phyloP scores from a whole-genome alignment of 2,888 invertebrate species.

The Tipula lateralis region DNA sequence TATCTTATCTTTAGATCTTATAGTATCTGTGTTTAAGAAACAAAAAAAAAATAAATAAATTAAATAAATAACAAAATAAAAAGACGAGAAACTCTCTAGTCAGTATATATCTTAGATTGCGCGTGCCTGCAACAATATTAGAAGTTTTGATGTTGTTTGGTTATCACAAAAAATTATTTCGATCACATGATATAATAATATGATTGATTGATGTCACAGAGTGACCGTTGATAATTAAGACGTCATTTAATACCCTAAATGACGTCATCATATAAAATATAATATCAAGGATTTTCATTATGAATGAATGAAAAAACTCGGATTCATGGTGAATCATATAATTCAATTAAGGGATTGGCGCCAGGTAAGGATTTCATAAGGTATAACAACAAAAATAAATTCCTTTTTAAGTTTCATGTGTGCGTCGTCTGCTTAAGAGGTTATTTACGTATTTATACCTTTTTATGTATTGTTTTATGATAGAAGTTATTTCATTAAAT shows the following conservation, averaged over 20 bases:
- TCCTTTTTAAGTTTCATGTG: background rate
- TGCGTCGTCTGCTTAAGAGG: background rate
- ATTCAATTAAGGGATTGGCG: background rate
- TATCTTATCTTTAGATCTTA: constrained; percentile 11
- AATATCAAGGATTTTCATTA: background rate
- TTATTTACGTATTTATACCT: constrained; percentile 26
- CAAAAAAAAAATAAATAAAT: background rate
- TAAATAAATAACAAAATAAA: background rate
- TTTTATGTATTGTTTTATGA: constrained; percentile 14
- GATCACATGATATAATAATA: background rate
- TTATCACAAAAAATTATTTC: background rate
- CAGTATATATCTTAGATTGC: background rate
- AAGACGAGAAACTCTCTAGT: constrained; percentile 3
- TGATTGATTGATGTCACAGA: background rate
- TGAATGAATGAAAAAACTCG: background rate
- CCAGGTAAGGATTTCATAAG: constrained; percentile 20
- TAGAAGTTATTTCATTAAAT: background rate
- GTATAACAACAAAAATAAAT: background rate
- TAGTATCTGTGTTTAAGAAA: constrained; percentile 11
- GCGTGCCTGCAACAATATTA: background rate
- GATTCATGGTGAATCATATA: constrained; percentile 24
- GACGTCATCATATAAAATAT: background rate
- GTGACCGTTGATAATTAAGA: background rate
- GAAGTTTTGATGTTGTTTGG: background rate
- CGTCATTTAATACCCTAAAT: background rate